Evolutionary conservation across 2,797 vertebrate genomes (phyloP).

Genomic region (Neosalanx taihuensis): DNA sequence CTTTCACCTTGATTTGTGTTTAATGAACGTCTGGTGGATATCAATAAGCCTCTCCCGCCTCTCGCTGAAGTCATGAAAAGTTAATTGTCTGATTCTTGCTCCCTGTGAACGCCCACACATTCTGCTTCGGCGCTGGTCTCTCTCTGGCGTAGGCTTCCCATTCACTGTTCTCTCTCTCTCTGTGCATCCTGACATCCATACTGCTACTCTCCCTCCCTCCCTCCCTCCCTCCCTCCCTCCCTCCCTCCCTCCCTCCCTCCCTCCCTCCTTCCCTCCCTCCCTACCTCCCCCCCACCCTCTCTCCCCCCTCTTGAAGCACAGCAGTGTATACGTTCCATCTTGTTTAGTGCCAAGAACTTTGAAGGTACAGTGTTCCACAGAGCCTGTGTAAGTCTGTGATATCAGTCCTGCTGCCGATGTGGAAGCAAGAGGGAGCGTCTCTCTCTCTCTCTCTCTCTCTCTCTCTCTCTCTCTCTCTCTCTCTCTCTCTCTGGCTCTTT

Average conservation of each 20-base stretch:
- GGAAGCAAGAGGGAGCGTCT: slow-evolving; percentile 17
- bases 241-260: no score
- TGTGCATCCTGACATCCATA: slow-evolving; percentile 9
- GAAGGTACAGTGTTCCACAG: background rate
- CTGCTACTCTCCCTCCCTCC: no score
- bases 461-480: no score
- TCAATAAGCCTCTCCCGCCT: slow-evolving; percentile 53
- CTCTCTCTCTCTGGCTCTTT: background rate
- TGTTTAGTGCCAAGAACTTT: slow-evolving; percentile 2
- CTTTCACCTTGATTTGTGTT: slow-evolving; percentile 44
- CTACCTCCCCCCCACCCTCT: no score
- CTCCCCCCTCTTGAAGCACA: slow-evolving; percentile 9
- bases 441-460: slow-evolving; percentile 11
- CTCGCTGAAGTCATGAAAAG: slow-evolving; percentile 65
- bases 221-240: no score
- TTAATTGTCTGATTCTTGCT: slow-evolving; percentile 63
- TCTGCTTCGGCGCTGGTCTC: slow-evolving; percentile 44
- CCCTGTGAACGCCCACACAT: slow-evolving; percentile 46
- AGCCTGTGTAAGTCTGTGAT: slow-evolving; percentile 3
- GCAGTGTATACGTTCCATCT: background rate
- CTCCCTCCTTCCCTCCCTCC: no score
- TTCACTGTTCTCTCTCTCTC: slow-evolving; percentile 29
- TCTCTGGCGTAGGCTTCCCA: slow-evolving; percentile 33
- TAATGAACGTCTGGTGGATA: slow-evolving; percentile 61
- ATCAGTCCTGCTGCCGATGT: slow-evolving; percentile 29